phyloP scores from a whole-genome alignment of 2,113 vertebrate genomes.

The Empidonax traillii region DNA sequence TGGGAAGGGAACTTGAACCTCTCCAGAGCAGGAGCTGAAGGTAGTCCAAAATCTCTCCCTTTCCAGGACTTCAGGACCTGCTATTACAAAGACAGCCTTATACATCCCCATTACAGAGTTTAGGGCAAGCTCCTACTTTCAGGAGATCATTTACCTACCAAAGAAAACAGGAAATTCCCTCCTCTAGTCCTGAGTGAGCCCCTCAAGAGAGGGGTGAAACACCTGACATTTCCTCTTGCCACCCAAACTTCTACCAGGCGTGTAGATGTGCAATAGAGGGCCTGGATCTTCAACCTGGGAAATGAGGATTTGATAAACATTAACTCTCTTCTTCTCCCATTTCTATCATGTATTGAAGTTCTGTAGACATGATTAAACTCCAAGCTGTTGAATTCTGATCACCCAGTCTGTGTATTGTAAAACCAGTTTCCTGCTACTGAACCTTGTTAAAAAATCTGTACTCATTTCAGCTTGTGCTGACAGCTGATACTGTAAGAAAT shows the following conservation, averaged over 20 bases:
- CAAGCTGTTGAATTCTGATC: neutral
- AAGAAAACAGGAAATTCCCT: neutral
- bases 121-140: neutral
- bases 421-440: neutral
- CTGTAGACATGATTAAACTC: neutral
- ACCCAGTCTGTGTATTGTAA: neutral
- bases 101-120: neutral
- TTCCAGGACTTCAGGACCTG: neutral
- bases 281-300: neutral
- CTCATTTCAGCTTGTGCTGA: neutral
- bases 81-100: neutral
- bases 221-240: neutral
- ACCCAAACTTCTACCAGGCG: neutral
- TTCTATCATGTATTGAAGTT: neutral
- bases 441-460: neutral
- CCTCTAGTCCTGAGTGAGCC: neutral
- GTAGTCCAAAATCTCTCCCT: accelerated
- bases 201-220: neutral
- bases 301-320: neutral
- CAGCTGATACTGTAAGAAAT: neutral
- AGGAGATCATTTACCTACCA: neutral
- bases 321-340: neutral
- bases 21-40: neutral
- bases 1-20: neutral
- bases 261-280: neutral